Evolutionary conservation across 2,113 vertebrate genomes (phyloP).

Genomic region (Anoura caudifer): DNA sequence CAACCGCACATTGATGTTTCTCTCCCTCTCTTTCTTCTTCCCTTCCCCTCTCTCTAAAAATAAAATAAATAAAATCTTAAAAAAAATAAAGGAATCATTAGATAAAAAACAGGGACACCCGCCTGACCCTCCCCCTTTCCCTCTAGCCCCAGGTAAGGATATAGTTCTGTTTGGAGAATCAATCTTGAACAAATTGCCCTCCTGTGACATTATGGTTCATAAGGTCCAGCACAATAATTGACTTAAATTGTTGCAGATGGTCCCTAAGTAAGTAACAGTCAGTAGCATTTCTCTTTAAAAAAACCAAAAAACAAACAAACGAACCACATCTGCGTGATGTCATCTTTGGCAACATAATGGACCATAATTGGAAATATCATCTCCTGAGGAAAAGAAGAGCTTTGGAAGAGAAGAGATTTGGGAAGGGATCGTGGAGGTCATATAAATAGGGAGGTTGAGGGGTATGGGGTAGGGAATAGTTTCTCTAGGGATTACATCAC

Average conservation of each 20-base stretch:
- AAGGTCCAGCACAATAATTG: background rate
- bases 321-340: background rate
- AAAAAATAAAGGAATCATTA: background rate
- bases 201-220: background rate
- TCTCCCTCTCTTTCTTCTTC: too few relatives aligned
- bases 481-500: conserved; percentile 41
- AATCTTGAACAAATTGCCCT: background rate
- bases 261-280: background rate
- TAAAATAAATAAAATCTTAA: too few relatives aligned
- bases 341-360: conserved; percentile 31
- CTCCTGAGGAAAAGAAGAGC: too few relatives aligned
- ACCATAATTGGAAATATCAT: conserved; percentile 62
- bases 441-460: background rate
- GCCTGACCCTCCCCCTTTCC: background rate
- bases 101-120: background rate
- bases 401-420: conserved; percentile 23
- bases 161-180: conserved; percentile 25
- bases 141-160: background rate
- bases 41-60: too few relatives aligned
- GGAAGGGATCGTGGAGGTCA: conserved; percentile 24
- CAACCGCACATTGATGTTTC: too few relatives aligned
- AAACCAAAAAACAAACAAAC: background rate
- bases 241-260: conserved; percentile 22
- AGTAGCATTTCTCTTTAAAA: conserved; percentile 4
- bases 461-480: background rate